Base-by-base conservation (phyloP, 1,140 invertebrate species). In the Listronotus oregonensis region DNA sequence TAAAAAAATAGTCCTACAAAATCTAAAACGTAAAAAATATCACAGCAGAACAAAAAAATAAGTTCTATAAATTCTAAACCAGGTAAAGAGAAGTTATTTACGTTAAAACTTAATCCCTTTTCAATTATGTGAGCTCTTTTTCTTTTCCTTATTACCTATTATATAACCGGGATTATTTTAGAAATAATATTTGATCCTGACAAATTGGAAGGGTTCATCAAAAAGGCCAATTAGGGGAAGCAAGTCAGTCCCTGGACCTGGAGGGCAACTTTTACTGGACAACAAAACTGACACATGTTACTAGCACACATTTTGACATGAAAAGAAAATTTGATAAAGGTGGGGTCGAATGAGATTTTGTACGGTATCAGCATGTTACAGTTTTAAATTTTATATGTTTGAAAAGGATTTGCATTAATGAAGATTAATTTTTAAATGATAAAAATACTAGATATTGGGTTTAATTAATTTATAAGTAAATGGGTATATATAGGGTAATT, bases 181-280 rank as follows among this genome's bases (percentile, higher is more conserved):
- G 42, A 55, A 64, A 64, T 64, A 64, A 56, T 64, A 57, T 57
- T 64, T 64, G 62, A 64, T 64, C 62, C 54, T 46, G 62, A 57
- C 62, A 64, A 64, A 64, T 64, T 64, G 62, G 62, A 64, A 64
- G 62, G 62, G 63, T 65, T 65, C 55, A 65, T 58, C 55, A 65
- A 58, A 65, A 51, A 31, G 47, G 46, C 55, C 44, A 58, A 51
- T 65, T 51, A 50, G 55, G 63, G 46, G 37, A 58, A 21, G 61
- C 31, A 43, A 64, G 61, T 64, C 60, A 61, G 31, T 50, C 47
- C 7, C 47, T 58, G 58, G 51, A 55, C 51, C 34, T 56, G 50
- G 49, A 60, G 40, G 51, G 52, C 32, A 14, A 56, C 34, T 37
- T 64, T 57, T 44, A 17, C 43, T 37, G 46, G 46, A 50, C 62